These are phyloP conservation scores for Pangasius larnaudii DNA, from an alignment of 2,797 vertebrate genomes.

Conservation along the genomic window DNA sequence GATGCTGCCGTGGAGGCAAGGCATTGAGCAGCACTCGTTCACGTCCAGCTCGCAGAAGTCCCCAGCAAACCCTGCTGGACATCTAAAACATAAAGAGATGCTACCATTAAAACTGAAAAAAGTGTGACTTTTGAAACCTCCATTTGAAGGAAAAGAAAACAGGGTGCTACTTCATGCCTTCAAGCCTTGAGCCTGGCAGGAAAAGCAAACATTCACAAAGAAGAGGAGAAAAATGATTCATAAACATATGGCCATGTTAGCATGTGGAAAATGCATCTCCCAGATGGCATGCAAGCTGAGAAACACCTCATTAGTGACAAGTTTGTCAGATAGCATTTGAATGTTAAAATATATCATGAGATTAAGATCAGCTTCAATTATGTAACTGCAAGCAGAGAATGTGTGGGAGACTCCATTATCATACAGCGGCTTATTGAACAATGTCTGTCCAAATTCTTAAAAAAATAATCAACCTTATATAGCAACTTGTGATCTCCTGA, in stretches of 20 bases:
- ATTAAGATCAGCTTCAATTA: slow-evolving; percentile 28
- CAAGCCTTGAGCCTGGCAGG: slow-evolving; percentile 39
- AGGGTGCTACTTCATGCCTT: neutral
- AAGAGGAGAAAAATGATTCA: slow-evolving; percentile 7
- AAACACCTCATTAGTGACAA: slow-evolving; percentile 49
- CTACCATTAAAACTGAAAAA: slow-evolving; percentile 27
- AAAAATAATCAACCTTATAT: neutral
- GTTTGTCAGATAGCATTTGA: slow-evolving; percentile 40
- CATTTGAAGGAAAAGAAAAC: neutral
- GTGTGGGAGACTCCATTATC: neutral
- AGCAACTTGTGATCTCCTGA: neutral
- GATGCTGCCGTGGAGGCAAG: slow-evolving; percentile 79
- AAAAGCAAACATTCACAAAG: slow-evolving; percentile 34
- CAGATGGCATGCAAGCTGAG: slow-evolving; percentile 50
- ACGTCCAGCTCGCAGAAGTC: slow-evolving; percentile 86
- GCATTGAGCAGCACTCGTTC: slow-evolving; percentile 85
- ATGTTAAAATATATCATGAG: slow-evolving; percentile 24
- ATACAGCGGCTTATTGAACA: neutral
- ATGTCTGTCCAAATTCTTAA: neutral
- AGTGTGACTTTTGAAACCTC: neutral
- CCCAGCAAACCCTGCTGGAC: slow-evolving; percentile 83
- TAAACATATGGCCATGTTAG: slow-evolving; percentile 48
- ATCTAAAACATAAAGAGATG: slow-evolving; percentile 70
- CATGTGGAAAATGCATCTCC: slow-evolving; percentile 37
- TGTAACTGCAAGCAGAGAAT: slow-evolving; percentile 20